Percentiles rank a stretch among this genome's conserved stretches.
These are phyloP conservation scores for Zelostemma sp. DNA, from an alignment of 1,140 invertebrate species.

Conservation along the genomic window DNA sequence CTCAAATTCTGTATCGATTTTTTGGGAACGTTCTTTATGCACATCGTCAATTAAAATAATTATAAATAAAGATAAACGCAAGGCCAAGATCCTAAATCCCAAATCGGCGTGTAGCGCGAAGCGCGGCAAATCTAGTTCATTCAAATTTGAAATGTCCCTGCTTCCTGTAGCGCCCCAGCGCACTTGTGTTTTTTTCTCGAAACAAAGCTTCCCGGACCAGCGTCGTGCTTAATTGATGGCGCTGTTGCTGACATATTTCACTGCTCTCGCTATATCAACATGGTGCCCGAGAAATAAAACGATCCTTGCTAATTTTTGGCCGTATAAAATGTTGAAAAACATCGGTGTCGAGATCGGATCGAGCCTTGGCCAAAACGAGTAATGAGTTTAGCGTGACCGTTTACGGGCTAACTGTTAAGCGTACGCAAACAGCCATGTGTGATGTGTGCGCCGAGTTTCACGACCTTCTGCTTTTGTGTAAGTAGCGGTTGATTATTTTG, in stretches of 20 bases:
- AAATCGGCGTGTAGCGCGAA: too few relatives aligned
- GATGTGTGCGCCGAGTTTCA: slow-evolving; percentile 85
- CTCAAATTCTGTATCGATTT: too few relatives aligned
- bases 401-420: slow-evolving; percentile 56
- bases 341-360: slow-evolving; percentile 53
- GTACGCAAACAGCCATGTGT: slow-evolving; percentile 74
- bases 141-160: too few relatives aligned
- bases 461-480: slow-evolving; percentile 82
- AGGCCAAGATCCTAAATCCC: too few relatives aligned
- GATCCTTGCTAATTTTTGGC: not conserved
- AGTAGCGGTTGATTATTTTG: slow-evolving; percentile 59
- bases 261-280: slow-evolving; percentile 49
- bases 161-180: too few relatives aligned
- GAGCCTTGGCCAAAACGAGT: slow-evolving; percentile 51
- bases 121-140: too few relatives aligned
- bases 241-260: slow-evolving; percentile 4
- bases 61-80: too few relatives aligned
- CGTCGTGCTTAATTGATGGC: slow-evolving; percentile 1
- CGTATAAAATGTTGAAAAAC: slow-evolving; percentile 59
- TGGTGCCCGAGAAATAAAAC: slow-evolving; percentile 60
- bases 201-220: too few relatives aligned
- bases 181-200: too few relatives aligned
- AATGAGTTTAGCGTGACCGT: slow-evolving; percentile 57
- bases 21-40: too few relatives aligned
- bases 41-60: too few relatives aligned